phyloP scores from a whole-genome alignment of 1,140 invertebrate genomes.

The Drosophila nebulosa region DNA sequence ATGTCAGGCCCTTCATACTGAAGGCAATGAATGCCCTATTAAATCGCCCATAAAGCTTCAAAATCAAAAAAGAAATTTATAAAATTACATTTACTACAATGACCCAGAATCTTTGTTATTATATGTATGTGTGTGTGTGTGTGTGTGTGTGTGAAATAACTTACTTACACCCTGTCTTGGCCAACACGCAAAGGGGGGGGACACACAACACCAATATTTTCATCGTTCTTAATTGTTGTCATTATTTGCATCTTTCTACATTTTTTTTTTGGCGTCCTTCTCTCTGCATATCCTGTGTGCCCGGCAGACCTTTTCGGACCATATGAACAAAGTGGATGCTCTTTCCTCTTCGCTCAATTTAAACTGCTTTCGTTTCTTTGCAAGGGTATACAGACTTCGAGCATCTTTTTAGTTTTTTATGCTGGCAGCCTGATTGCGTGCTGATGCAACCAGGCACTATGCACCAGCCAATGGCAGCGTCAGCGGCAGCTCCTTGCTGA shows the following conservation, averaged over 20 bases:
- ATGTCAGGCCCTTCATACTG: constrained; percentile 66
- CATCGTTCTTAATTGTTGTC: constrained; percentile 53
- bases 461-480: constrained; percentile 2
- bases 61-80: not conserved
- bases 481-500: constrained; percentile 58
- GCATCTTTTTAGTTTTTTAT: constrained; percentile 9
- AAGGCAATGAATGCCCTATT: not conserved
- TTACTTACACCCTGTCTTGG: not conserved
- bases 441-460: constrained; percentile 27
- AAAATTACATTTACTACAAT: not conserved
- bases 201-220: constrained; percentile 28
- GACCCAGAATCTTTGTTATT: not conserved
- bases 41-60: not conserved
- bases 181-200: not conserved
- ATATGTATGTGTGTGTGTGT: not conserved
- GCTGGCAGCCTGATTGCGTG: constrained; percentile 45
- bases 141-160: not conserved
- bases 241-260: constrained; percentile 54
- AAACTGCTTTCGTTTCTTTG: no score
- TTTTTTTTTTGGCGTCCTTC: constrained; percentile 43
- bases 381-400: no score
- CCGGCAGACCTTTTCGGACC: no score
- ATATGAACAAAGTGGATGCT: no score
- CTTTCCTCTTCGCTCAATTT: no score
- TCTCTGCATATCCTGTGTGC: no score